These are phyloP conservation scores for Cinara cedri DNA, from an alignment of 2,888 invertebrate species.

Conservation along the genomic window DNA sequence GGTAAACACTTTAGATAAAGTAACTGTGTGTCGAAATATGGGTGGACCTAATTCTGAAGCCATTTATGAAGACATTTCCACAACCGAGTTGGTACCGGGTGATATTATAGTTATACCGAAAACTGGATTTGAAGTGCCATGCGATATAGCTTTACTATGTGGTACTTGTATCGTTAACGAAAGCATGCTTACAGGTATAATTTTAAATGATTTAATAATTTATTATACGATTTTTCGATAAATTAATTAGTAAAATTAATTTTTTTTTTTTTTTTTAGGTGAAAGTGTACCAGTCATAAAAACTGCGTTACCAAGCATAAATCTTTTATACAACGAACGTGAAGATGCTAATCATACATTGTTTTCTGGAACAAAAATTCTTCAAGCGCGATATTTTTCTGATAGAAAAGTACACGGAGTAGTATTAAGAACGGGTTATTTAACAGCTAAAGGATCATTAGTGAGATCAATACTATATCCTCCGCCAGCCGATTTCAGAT, in stretches of 20 bases:
- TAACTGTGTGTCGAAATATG: slow-evolving; percentile 65
- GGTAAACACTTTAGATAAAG: slow-evolving; percentile 65
- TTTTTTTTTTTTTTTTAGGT: slow-evolving; percentile 66
- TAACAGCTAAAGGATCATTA: slow-evolving; percentile 78
- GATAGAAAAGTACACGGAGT: slow-evolving; percentile 69
- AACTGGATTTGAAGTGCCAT: slow-evolving; percentile 77
- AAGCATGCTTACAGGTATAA: slow-evolving; percentile 86
- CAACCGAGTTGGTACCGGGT: slow-evolving; percentile 80
- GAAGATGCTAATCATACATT: slow-evolving; percentile 82
- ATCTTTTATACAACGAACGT: slow-evolving; percentile 72
- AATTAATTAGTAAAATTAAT: background rate
- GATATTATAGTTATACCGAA: slow-evolving; percentile 83
- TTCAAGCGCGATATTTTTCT: slow-evolving; percentile 83
- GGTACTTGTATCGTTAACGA: slow-evolving; percentile 93
- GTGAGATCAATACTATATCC: slow-evolving; percentile 81
- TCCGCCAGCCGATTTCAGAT: slow-evolving; percentile 76
- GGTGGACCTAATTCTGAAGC: slow-evolving; percentile 61
- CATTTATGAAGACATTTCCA: slow-evolving; percentile 65
- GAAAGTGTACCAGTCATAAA: slow-evolving; percentile 94
- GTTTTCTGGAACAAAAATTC: slow-evolving; percentile 87
- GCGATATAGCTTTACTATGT: slow-evolving; percentile 83
- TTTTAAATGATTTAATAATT: background rate
- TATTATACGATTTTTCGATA: too few species aligned
- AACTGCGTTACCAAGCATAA: slow-evolving; percentile 72
- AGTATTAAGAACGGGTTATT: slow-evolving; percentile 66